phyloP scores from a whole-genome alignment of 2,888 invertebrate species.

The Boloria euphrosyne region DNA sequence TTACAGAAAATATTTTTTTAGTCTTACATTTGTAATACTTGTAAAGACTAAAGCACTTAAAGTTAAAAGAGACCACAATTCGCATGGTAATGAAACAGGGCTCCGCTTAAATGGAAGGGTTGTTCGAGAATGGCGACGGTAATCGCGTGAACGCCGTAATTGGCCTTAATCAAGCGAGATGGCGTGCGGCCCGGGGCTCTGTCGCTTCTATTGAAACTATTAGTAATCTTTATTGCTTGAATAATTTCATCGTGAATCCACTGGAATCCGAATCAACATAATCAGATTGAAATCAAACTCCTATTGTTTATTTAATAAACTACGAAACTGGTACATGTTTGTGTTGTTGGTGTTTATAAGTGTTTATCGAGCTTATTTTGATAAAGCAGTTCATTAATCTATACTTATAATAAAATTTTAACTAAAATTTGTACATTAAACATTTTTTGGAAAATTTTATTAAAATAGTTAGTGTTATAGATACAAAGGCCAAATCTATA shows the following conservation, averaged over 20 bases:
- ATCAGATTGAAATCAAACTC: constrained; percentile 23
- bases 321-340: constrained; percentile 19
- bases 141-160: constrained; percentile 73
- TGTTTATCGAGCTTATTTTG: constrained; percentile 7
- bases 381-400: not conserved
- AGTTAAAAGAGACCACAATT: constrained; percentile 29
- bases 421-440: no score
- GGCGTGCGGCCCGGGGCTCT: constrained; percentile 56
- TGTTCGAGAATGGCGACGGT: constrained; percentile 67
- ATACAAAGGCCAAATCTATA: no score
- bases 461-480: no score
- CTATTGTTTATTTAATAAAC: constrained; percentile 22
- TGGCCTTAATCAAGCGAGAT: constrained; percentile 73
- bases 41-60: constrained; percentile 19
- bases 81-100: constrained; percentile 38
- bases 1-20: not conserved
- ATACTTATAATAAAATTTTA: no score
- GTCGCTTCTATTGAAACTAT: constrained; percentile 49
- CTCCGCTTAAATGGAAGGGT: constrained; percentile 66
- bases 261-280: constrained; percentile 36
- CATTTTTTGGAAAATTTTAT: no score
- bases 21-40: constrained; percentile 12
- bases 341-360: not conserved
- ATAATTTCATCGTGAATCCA: constrained; percentile 38
- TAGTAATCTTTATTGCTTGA: constrained; percentile 43